These are phyloP conservation scores for Corythaixoides concolor DNA, from an alignment of 2,113 vertebrate genomes.

Conservation along the genomic window DNA sequence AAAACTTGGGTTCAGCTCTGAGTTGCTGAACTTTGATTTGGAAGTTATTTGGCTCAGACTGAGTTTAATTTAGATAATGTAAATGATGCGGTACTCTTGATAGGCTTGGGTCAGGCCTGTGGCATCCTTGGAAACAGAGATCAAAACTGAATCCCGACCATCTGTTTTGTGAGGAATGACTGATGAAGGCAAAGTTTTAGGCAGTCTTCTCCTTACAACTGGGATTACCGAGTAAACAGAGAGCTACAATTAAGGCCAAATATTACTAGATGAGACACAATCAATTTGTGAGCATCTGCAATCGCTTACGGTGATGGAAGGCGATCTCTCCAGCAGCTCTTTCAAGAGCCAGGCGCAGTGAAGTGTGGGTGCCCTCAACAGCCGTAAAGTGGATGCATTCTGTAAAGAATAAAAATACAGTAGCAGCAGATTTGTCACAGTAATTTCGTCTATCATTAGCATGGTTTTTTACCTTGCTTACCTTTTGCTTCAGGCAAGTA, in stretches of 20 bases:
- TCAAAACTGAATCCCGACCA: neutral
- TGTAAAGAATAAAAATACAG: neutral
- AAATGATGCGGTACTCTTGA: neutral
- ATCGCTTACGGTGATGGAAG: accelerated
- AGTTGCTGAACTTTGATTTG: neutral
- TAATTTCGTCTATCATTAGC: neutral
- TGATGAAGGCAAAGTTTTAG: neutral
- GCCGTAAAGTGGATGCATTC: neutral
- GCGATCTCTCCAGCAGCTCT: accelerated
- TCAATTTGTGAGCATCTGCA: neutral
- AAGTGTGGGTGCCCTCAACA: neutral
- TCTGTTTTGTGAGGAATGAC: neutral
- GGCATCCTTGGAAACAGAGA: neutral
- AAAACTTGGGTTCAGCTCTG: neutral
- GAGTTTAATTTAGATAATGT: neutral
- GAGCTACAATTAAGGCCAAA: neutral
- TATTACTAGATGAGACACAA: neutral
- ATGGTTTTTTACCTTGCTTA: neutral
- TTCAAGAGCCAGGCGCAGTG: neutral
- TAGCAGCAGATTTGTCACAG: neutral
- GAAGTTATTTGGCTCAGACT: neutral
- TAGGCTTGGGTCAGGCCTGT: neutral
- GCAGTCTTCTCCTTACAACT: neutral
- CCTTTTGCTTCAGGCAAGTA: neutral
- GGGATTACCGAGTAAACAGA: neutral